Evolutionary conservation across 2,797 vertebrate species (phyloP), one percentile per base, ranked within the genome.

Genomic region (Gymnothorax reevesii): DNA sequence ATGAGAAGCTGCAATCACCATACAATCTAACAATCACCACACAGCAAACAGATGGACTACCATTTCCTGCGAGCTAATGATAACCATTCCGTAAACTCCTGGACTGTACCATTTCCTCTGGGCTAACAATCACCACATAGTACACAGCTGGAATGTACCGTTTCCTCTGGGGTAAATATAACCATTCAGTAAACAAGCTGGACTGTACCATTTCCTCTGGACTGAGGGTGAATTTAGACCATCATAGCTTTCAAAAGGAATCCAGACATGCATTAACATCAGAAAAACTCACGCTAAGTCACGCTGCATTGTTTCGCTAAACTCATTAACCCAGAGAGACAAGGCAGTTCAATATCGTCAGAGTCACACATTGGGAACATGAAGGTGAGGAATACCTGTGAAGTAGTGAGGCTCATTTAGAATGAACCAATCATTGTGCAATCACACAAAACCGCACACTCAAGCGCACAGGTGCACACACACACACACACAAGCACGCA

Each of bases 1-100:
- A 92, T 87, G 62, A 90, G 86, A 83, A 91, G 87, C 85, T 82
- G 82, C 57, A 86, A 86, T 91, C 89, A 91, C 88, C 73, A 84
- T 69, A 59, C 84, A 86, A 42, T 42, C 33, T 42, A 42, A 42
- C 33, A 42, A 42, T 42, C 33, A 91, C 88, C 73, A 84, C 77
- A 59, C 84, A 86, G 86, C n/a, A 57, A 77, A 52, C 12, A 60
- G 42, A 7, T 54, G 75, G 75, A 79, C 42, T 54, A 22, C 75
- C 75, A 79, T 22, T 79, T n/a, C 62, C 33, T 42, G 1, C 33
- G 33, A 42, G 33, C 33, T 42, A 1, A 42, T 42, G 33, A 42
- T 42, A 42, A 42, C 2, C 33, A 42, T 42, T 42, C 33, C 1
- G 33, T 42, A 42, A 42, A 42, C 33, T 1, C 1, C 33, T 42